phyloP scores from a whole-genome alignment of 2,888 invertebrate species.

The Acronicta aceris region DNA sequence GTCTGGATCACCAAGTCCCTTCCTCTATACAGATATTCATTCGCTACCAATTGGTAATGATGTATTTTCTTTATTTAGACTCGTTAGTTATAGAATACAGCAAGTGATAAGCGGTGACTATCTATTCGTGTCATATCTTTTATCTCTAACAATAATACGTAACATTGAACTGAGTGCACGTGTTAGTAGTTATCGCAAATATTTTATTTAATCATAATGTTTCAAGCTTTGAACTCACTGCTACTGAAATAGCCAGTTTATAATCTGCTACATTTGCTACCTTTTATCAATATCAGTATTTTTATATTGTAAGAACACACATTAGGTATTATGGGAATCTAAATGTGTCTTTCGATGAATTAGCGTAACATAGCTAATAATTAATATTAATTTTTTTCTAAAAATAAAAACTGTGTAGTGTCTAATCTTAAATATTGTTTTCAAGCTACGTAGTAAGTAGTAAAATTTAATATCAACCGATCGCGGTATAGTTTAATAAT shows the following conservation, averaged over 20 bases:
- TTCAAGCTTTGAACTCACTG: constrained; percentile 10
- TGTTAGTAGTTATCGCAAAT: constrained; percentile 26
- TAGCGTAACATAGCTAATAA: constrained; percentile 2
- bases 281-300: too few species aligned
- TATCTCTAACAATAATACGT: constrained; percentile 59
- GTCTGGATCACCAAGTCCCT: constrained; percentile 68
- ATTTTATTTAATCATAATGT: constrained; percentile 28
- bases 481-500: too few species aligned
- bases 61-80: constrained; percentile 36
- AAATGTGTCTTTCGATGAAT: neutral
- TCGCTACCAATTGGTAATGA: constrained; percentile 48
- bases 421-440: too few species aligned
- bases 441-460: too few species aligned
- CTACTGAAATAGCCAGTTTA: too few species aligned
- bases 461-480: too few species aligned
- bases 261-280: too few species aligned
- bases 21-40: constrained; percentile 68
- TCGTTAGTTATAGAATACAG: constrained; percentile 45
- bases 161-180: constrained; percentile 42
- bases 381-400: too few species aligned
- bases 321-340: too few species aligned
- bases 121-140: constrained; percentile 57
- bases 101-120: constrained; percentile 56
- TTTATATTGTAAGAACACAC: too few species aligned
- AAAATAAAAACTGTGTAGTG: too few species aligned